phyloP scores from a whole-genome alignment of 2,888 invertebrate species.

The Abrostola tripartita region DNA sequence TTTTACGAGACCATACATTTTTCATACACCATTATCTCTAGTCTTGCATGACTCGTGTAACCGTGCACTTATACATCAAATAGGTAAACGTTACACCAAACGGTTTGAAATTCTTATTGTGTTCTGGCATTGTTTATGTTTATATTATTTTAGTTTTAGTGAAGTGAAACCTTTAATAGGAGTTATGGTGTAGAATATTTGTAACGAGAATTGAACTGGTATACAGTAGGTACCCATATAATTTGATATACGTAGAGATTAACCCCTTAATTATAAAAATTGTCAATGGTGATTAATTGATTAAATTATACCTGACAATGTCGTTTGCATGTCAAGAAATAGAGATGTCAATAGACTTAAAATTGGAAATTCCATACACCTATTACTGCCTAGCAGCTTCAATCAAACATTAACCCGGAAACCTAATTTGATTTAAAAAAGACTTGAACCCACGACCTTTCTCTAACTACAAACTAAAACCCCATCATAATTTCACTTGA shows the following conservation, averaged over 20 bases:
- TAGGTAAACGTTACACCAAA: constrained; percentile 16
- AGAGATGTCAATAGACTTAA: too few relatives aligned
- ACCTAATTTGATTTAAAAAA: constrained; percentile 24
- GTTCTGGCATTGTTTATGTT: constrained; percentile 22
- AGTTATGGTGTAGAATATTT: not conserved
- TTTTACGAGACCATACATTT: not conserved
- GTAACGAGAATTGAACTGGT: not conserved
- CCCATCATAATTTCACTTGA: constrained; percentile 22
- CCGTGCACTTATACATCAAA: constrained; percentile 3
- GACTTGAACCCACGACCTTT: constrained; percentile 31
- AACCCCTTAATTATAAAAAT: too few relatives aligned
- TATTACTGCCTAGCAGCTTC: not conserved
- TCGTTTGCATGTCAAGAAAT: too few relatives aligned
- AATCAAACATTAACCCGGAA: constrained; percentile 2
- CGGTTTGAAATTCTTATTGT: constrained; percentile 20
- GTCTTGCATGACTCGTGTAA: not conserved
- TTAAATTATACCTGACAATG: too few relatives aligned
- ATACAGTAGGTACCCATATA: too few relatives aligned
- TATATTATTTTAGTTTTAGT: constrained; percentile 13
- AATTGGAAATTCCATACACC: too few relatives aligned
- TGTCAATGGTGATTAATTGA: too few relatives aligned
- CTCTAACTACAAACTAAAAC: constrained; percentile 27
- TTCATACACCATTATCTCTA: not conserved
- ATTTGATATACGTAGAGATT: too few relatives aligned
- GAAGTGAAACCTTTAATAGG: constrained; percentile 3